Base-by-base conservation (phyloP, 2,888 invertebrate genomes). In the Acleris emargana region DNA sequence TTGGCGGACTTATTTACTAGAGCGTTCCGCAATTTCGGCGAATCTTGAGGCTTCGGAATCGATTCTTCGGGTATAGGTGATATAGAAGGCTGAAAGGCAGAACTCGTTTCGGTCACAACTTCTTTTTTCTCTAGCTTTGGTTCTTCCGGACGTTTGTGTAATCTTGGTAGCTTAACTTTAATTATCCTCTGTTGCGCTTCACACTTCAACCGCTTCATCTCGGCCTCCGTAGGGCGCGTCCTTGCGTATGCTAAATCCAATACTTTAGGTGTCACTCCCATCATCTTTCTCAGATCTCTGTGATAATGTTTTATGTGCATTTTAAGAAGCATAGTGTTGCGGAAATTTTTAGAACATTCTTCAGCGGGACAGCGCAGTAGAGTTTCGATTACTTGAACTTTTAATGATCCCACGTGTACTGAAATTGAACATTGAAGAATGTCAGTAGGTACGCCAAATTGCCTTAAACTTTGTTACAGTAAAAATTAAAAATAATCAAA, bases 251-350 rank as follows among this genome's bases (percentile, higher is more conserved):
- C 97, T 68, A 97, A 86, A 82, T 97, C 97, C 20, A 96, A 94
- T 64, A 97, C 97, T 84, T 97, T 97, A 0, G 97, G 97, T 0
- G 97, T 97, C 0, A 94, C 94, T 3, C 97, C 97, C 71, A 97
- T 88, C 82, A 95, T 81, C 68, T 96, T 95, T 2, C 94, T 94
- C 67, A 96, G 93, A 71, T 97, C 96, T 2, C 95, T 94, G 86
- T 98, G 99, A 84, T 98, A 98, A 84, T 99, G 98, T 79, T 98
- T 98, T 50, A 98, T 96, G 82, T 99, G 99, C 95, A 98, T 98
- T 88, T 97, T 96, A 9, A 99, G 90, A 58, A 98, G 94, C 69
- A 96, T 97, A 80, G 98, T 97, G 80, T 98, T 98, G 5, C 99
- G 94, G 82, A 98, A 99, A 74, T 95, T 96, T 86, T 99, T 99